Base-by-base conservation (phyloP, 2,113 vertebrate species). In the Triplophysa dalaica region DNA sequence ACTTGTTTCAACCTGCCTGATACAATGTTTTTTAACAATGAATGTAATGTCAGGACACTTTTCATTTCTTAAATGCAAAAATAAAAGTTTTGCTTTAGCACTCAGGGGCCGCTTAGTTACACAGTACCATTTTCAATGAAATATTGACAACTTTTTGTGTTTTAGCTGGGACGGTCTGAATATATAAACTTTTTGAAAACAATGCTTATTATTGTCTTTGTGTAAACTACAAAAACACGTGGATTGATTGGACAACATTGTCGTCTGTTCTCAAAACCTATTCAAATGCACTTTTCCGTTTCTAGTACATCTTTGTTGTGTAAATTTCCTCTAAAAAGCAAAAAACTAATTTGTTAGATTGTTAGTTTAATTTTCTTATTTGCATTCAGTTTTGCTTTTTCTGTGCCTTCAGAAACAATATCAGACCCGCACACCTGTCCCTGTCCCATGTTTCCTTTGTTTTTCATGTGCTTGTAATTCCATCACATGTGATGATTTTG, bases 401-500 rank as follows among this genome's bases (percentile, higher is more conserved):
- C 41, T 13, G 11, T 24, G 41, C 12, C 22, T 12, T 68, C 6
- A 14, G 52, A 13, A 11, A 14, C 38, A 33, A n/a, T 45, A 16
- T 8, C 14, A 50, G 29, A 64, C n/a, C 19, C 13, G 12, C 54
- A 58, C 54, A 22, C 21, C 41, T 68, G n/a, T 2, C 3, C 3
- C 14, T 38, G 11, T 21, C 26, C 58, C 19, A 29, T 60, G 3
- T 8, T 60, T 1, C 9, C 58, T 43, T 41, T 16, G 54, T 62
- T 33, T 63, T n/a, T 45, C 29, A 61, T 41, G 13, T 61, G 9
- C 54, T 81, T 19, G 64, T 33, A 68, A 29, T 41, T 24, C 3
- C 24, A 63, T 63, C 10, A 12, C 17, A 61, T 19, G 54, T 61
- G 41, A 9, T 66, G 79, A 80, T 24, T 63, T 69, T 80, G 61